Evolutionary conservation across 2,797 vertebrate genomes (phyloP).

Genomic region (Chromobotia macracanthus): DNA sequence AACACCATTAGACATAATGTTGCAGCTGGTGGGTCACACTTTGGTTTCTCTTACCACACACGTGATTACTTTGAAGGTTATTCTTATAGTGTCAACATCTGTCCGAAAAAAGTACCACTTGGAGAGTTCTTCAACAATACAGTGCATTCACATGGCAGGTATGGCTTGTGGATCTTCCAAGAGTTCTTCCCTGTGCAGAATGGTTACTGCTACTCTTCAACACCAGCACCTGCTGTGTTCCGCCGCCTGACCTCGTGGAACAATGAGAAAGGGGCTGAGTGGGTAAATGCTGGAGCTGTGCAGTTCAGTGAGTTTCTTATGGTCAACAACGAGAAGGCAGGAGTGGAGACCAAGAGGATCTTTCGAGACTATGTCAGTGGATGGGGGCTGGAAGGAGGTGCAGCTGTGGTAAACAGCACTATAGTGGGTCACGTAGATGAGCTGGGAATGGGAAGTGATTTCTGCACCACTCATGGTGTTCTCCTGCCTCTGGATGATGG

Average conservation of each 20-base stretch:
- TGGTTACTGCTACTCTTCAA: slow-evolving; percentile 69
- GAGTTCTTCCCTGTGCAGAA: slow-evolving; percentile 79
- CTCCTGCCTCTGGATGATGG: slow-evolving; percentile 83
- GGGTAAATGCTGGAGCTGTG: slow-evolving; percentile 85
- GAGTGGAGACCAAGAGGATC: slow-evolving; percentile 82
- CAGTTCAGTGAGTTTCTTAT: slow-evolving; percentile 81
- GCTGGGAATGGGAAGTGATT: slow-evolving; percentile 71
- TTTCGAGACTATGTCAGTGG: slow-evolving; percentile 66
- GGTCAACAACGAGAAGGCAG: slow-evolving; percentile 84
- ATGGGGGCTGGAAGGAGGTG: slow-evolving; percentile 78
- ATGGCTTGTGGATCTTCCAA: slow-evolving; percentile 87
- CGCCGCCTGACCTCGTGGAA: slow-evolving; percentile 83
- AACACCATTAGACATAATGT: slow-evolving; percentile 85
- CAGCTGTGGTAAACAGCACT: slow-evolving; percentile 78
- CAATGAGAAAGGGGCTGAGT: slow-evolving; percentile 88
- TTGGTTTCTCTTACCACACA: slow-evolving; percentile 92
- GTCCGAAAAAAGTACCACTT: slow-evolving; percentile 83
- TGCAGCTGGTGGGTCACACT: slow-evolving; percentile 86
- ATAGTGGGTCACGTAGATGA: slow-evolving; percentile 82
- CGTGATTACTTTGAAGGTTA: slow-evolving; percentile 81
- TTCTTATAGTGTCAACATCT: slow-evolving; percentile 77
- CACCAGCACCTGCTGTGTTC: slow-evolving; percentile 79
- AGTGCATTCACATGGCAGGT: slow-evolving; percentile 89
- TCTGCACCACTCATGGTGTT: slow-evolving; percentile 76
- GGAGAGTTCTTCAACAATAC: slow-evolving; percentile 88